phyloP scores from a whole-genome alignment of 2,888 invertebrate species.

The Hyposoter didymator region DNA sequence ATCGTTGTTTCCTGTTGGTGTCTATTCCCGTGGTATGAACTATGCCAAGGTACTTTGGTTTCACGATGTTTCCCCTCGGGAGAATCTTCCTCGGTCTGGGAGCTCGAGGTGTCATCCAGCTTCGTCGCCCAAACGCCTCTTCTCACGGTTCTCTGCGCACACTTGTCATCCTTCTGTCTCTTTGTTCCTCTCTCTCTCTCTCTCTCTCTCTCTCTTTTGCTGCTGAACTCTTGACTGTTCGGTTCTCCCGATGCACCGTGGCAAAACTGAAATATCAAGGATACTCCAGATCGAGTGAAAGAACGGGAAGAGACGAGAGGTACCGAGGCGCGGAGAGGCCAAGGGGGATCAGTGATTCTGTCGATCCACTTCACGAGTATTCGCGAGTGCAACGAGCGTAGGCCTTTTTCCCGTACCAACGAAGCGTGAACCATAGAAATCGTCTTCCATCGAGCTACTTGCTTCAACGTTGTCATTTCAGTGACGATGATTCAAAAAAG shows the following conservation, averaged over 20 bases:
- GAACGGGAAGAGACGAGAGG: not conserved
- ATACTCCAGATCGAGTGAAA: slow-evolving; percentile 39
- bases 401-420: slow-evolving; percentile 28
- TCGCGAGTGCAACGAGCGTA: slow-evolving; percentile 27
- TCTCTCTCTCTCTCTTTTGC: not conserved
- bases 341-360: not conserved
- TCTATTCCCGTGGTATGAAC: slow-evolving; percentile 39
- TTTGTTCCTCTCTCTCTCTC: not conserved
- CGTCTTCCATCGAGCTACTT: not conserved
- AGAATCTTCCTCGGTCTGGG: slow-evolving; percentile 13
- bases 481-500: slow-evolving; percentile 83
- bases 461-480: slow-evolving; percentile 67
- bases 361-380: slow-evolving; percentile 50
- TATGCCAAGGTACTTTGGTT: slow-evolving; percentile 41
- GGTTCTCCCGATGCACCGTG: slow-evolving; percentile 25
- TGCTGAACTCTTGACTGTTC: slow-evolving; percentile 12
- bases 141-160: slow-evolving; percentile 51
- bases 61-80: slow-evolving; percentile 29
- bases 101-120: slow-evolving; percentile 40
- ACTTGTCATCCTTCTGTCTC: slow-evolving; percentile 9
- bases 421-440: slow-evolving; percentile 43
- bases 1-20: slow-evolving; percentile 17
- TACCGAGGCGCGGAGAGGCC: not conserved
- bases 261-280: slow-evolving; percentile 53
- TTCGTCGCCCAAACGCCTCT: slow-evolving; percentile 38